Evolutionary conservation across 2,888 invertebrate species (phyloP), one percentile per base, ranked within the genome.

Genomic region (Lottia scabra): DNA sequence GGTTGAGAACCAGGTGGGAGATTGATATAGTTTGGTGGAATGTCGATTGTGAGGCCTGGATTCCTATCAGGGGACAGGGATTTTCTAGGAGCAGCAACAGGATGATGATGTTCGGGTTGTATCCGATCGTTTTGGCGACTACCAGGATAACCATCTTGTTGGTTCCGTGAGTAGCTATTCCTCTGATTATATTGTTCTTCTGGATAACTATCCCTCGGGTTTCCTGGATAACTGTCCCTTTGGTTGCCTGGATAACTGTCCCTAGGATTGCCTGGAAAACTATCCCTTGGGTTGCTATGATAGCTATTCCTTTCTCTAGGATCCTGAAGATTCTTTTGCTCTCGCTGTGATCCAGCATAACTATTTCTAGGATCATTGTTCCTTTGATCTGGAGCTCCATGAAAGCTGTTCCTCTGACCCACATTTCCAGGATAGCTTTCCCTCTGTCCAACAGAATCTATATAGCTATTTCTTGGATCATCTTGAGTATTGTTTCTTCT

Each of bases 21-120:
- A 75, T 85, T 85, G 46, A 82, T 82, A 74, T 84, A 84, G 8
- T 83, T 84, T 65, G 82, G 83, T 19, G 82, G 80, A 46, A 80
- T 79, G 68, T 79, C 80, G 16, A 80, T 76, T 46, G 68, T 65
- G 27, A 72, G 65, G 46, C 46, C 66, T 23, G 71, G 68, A 10
- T 71, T 67, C 16, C 43, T 44, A 4, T 66, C 56, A 12, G 56
- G 56, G 13, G 56, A 56, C 8, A 56, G 23, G 12, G 56, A 10
- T 56, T 23, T 56, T 56, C 56, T 56, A 10, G 56, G 56, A 56
- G 56, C 56, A 23, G 56, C 56, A 56, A 56, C 56, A 23, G 56
- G 56, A 23, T 19, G 56, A 23, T 13, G 56, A 38, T 19, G 56
- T 56, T 56, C 56, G 13, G 56, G 56, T 38, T 38, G 38, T 38